Evolutionary conservation across 1,140 invertebrate genomes (phyloP), one percentile per base, ranked within the genome.

Genomic region (Ips nitidus): DNA sequence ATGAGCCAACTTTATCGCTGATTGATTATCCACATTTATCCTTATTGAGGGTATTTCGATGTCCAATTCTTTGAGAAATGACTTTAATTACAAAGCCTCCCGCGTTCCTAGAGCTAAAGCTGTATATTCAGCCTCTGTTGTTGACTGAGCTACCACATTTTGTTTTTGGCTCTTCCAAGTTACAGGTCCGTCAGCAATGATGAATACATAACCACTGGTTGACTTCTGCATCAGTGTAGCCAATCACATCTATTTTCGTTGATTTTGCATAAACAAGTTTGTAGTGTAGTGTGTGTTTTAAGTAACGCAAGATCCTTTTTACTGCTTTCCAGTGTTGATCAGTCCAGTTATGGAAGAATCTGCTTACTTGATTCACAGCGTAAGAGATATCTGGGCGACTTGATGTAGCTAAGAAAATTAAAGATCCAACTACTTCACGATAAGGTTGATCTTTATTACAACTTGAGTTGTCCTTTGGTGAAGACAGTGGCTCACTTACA

Each of bases 381-480:
- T 71, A 82, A 2, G 77, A 63, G 41, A 83, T 77, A 71, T 83
- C 81, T 50, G 81, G 81, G 43, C 82, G 56, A 2, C 76, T 79
- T 1, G 74, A 69, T 6, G 76, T 66, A 4, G 80, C 65, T 4
- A 81, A 41, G 73, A 81, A 83, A 66, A 82, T 66, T 4, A 84
- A 66, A 56, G 71, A 75, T n/a, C 80, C 79, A 5, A 82, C 73
- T 4, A 71, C 66, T 69, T 82, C 72, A 36, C 73, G 75, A 68
- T 76, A 73, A 41, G 64, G 64, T 42, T 6, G 38, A 2, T 56
- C 43, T 38, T 56, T 56, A 43, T 66, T 42, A 22, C 52, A 55
- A 38, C 42, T 40, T 52, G 7, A 5, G 39, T 57, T 42, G 38
- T 41, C 39, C 41, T 41, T 22, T 52, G 62, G 45, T 41, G n/a